phyloP scores from a whole-genome alignment of 1,140 invertebrate genomes.

The Gyrodactylus salaris region DNA sequence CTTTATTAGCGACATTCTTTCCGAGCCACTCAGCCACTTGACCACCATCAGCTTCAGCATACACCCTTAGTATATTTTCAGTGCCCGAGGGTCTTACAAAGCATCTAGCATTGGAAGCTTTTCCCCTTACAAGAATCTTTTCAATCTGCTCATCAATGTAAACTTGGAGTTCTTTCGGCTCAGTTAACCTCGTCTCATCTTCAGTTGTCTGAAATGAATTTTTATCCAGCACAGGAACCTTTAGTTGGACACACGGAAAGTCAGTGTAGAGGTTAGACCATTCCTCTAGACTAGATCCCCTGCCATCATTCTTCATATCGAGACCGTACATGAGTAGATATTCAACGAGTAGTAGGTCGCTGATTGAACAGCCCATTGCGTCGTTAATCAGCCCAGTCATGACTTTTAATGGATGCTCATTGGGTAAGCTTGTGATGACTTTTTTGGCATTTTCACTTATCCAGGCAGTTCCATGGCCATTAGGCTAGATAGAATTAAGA shows the following conservation, averaged over 20 bases:
- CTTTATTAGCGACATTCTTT: background rate
- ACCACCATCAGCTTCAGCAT: constrained; percentile 55
- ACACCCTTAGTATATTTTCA: constrained; percentile 72
- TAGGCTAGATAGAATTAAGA: constrained; percentile 26
- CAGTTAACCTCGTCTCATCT: constrained; percentile 40
- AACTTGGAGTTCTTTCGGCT: constrained; percentile 43
- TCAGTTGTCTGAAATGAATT: constrained; percentile 45
- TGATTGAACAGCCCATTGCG: constrained; percentile 33
- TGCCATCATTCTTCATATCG: constrained; percentile 21
- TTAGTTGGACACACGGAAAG: constrained; percentile 49
- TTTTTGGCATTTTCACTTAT: constrained; percentile 9
- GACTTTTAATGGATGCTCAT: background rate
- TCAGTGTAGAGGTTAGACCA: constrained; percentile 48
- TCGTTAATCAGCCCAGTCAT: constrained; percentile 1
- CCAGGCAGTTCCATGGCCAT: constrained; percentile 70
- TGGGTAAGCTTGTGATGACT: background rate
- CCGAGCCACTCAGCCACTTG: background rate
- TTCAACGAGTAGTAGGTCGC: constrained; percentile 70
- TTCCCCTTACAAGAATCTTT: constrained; percentile 22
- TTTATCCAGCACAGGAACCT: constrained; percentile 35
- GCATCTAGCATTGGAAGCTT: constrained; percentile 35
- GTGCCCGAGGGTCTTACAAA: constrained; percentile 88
- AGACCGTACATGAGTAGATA: constrained; percentile 33
- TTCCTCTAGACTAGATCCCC: constrained; percentile 36
- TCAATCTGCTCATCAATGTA: constrained; percentile 37